These are phyloP conservation scores for Dicyrtomina minuta DNA, from an alignment of 2,888 invertebrate genomes.

Conservation along the genomic window DNA sequence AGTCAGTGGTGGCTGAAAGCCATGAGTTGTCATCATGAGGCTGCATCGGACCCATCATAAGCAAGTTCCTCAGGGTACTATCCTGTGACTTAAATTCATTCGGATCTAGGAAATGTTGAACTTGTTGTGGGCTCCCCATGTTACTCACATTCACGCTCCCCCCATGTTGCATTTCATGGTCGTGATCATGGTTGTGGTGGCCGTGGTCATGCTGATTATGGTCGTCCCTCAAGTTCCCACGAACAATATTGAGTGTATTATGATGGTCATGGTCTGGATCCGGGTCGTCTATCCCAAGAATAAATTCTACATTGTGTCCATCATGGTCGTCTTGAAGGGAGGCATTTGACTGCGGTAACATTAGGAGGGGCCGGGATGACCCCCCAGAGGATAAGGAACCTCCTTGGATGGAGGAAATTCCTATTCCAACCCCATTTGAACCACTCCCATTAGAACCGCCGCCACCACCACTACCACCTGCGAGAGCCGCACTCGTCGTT, in stretches of 20 bases:
- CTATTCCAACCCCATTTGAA: no score
- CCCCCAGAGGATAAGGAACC: not conserved
- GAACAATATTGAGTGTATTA: conserved; percentile 24
- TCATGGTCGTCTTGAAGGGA: conserved; percentile 36
- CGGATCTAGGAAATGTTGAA: conserved; percentile 46
- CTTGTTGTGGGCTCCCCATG: not conserved
- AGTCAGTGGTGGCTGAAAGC: conserved; percentile 33
- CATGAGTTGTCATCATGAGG: conserved; percentile 46
- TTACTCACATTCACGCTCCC: conserved; percentile 13
- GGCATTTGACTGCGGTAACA: conserved; percentile 38
- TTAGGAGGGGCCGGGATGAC: conserved; percentile 36
- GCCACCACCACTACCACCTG: not conserved
- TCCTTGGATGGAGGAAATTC: no score
- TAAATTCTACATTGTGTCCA: conserved; percentile 49
- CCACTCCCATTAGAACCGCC: not conserved
- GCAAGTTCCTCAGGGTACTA: conserved; percentile 47
- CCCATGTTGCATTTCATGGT: not conserved
- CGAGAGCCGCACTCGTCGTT: conserved; percentile 1
- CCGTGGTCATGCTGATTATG: not conserved
- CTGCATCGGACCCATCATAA: conserved; percentile 50
- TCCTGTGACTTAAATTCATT: no score
- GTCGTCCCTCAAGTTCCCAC: not conserved
- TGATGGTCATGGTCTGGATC: conserved; percentile 29
- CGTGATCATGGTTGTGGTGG: no score
- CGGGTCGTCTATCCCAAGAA: conserved; percentile 33